These are phyloP conservation scores for Malurus melanocephalus DNA, from an alignment of 2,113 vertebrate species.

Conservation along the genomic window DNA sequence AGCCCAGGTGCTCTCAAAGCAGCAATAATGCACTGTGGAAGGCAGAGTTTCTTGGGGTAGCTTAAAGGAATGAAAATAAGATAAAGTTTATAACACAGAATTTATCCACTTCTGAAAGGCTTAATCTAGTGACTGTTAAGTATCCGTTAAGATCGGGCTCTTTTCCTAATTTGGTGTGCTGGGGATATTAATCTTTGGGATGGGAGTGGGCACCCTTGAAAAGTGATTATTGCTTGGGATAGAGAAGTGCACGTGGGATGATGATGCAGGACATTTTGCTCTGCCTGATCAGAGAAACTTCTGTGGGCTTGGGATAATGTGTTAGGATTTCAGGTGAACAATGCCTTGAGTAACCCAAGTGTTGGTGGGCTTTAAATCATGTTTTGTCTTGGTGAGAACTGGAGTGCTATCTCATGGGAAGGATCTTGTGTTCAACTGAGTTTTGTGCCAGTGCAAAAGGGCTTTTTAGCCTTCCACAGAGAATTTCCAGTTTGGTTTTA, in stretches of 20 bases:
- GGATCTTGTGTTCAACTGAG: neutral
- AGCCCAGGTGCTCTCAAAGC: neutral
- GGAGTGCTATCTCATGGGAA: neutral
- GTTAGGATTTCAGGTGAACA: neutral
- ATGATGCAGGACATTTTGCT: neutral
- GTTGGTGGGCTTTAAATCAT: neutral
- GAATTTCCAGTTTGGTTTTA: neutral
- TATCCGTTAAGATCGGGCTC: neutral
- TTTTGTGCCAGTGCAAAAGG: neutral
- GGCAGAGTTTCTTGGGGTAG: too few relatives aligned
- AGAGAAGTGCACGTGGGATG: neutral
- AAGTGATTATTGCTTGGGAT: neutral
- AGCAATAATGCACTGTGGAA: neutral
- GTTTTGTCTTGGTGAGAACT: neutral
- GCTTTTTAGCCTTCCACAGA: neutral
- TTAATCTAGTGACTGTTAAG: neutral
- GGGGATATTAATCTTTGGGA: neutral
- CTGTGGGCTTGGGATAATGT: neutral
- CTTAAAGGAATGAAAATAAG: neutral
- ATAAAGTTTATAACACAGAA: neutral
- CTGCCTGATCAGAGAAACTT: neutral
- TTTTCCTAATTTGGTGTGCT: neutral
- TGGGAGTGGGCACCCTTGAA: neutral
- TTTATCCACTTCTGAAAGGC: neutral
- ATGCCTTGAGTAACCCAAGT: neutral